Base-by-base conservation (phyloP, 2,888 invertebrate genomes). In the Dexiosoma caninum region DNA sequence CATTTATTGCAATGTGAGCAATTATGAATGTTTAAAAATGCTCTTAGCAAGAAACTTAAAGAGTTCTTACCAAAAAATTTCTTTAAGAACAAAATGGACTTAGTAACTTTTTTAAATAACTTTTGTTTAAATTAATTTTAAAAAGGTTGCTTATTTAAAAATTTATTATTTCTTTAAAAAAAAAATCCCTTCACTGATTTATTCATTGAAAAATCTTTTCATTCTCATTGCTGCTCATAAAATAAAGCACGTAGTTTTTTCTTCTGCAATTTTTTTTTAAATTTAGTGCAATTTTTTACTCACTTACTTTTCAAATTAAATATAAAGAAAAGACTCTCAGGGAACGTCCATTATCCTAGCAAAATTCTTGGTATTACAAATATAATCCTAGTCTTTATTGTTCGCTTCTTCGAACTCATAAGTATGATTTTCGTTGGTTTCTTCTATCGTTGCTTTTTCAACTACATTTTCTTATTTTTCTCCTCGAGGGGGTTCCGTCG, bases 351-450 rank as follows among this genome's bases (percentile, higher is more conserved):
- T 60, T 75, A 67, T 60, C 32, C 51, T 59, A 16, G 32, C 21
- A 19, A 67, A 70, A 55, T 55, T 44, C 62, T 64, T 77, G 51
- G 70, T 49, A 77, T 57, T 70, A 77, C 77, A 64, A 30, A 46
- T 10, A 77, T 70, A 77, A 70, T 77, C 70, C 40, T 46, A 32
- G 32, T n/a, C 42, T 40, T 59, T 42, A 19, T 46, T 23, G 46
- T 9, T 27, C 27, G 4, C 32, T 59, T 42, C 16, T 46, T 59
- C 6, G 23, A 57, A 59, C 76, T 44, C 44, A 53, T 51, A 78
- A 78, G 70, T 78, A 55, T 57, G 57, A 78, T 71, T 64, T 71
- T 71, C 71, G 27, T 27, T 42, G 70, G 70, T 46, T 64, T 78
- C 32, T 75, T 30, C 55, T 8, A 59, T 62, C 42, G 40, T 49